These are phyloP conservation scores for Apteryx owenii DNA, from an alignment of 2,113 vertebrate genomes.

Conservation along the genomic window DNA sequence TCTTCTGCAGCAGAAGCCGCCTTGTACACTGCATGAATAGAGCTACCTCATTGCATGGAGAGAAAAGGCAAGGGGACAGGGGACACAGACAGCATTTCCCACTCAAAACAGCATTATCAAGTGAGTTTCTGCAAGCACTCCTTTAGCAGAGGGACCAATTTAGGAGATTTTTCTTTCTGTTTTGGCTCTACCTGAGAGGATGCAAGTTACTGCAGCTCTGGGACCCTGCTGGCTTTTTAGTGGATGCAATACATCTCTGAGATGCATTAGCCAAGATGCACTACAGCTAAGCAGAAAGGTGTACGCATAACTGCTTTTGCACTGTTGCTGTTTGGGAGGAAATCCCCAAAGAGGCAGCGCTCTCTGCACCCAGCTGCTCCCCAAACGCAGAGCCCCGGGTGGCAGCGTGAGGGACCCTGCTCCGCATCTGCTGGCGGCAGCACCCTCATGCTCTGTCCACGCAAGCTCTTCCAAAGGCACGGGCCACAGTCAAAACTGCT, in stretches of 20 bases:
- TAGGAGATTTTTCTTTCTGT: neutral
- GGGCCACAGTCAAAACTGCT: too few species aligned
- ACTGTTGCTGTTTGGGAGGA: too few species aligned
- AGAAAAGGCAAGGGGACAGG: fast-evolving
- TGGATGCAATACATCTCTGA: neutral
- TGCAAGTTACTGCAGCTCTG: neutral
- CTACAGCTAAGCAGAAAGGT: neutral
- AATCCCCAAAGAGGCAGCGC: too few species aligned
- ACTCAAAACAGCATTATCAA: neutral
- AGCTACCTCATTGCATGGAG: neutral
- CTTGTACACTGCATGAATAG: fast-evolving
- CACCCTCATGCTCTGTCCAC: too few species aligned
- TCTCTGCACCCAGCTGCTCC: too few species aligned
- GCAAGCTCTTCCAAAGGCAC: too few species aligned
- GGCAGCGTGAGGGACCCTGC: too few species aligned
- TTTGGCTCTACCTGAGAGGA: neutral
- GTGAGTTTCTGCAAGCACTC: neutral
- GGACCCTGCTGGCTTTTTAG: neutral
- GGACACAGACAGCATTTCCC: neutral
- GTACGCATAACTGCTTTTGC: too few species aligned
- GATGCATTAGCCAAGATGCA: neutral
- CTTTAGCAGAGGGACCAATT: neutral
- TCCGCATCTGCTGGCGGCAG: too few species aligned
- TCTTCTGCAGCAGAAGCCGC: neutral
- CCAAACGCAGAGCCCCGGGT: too few species aligned